Conservation (phyloP, 2,113 vertebrate genomes). For the Percopsis transmontana region DNA sequence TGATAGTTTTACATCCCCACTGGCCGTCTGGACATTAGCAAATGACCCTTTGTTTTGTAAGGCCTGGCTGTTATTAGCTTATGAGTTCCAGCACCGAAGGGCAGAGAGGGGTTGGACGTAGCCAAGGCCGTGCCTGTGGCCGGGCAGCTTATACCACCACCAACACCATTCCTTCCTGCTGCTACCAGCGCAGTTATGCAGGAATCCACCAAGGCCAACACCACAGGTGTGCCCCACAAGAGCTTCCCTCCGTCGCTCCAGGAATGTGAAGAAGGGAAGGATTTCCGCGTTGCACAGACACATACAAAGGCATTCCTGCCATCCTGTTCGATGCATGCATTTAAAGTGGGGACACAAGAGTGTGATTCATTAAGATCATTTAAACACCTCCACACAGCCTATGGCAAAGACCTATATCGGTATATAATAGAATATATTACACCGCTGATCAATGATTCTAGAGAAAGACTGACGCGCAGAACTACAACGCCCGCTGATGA, state of each 20-base stretch:
- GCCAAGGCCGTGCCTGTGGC: constrained; percentile 11
- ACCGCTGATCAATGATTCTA: constrained; percentile 11
- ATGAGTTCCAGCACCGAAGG: constrained; percentile 15
- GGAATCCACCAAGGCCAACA: constrained; percentile 54
- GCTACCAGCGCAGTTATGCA: constrained; percentile 24
- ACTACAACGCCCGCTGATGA: constrained; percentile 5
- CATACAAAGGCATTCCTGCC: constrained; percentile 68
- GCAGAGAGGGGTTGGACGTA: constrained; percentile 22
- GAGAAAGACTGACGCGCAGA: background rate
- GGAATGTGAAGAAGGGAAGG: constrained; percentile 18
- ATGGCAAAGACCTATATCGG: constrained; percentile 1
- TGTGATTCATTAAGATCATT: constrained; percentile 19
- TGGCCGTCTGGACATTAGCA: constrained; percentile 27
- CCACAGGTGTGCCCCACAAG: constrained; percentile 53
- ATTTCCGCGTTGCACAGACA: constrained; percentile 57
- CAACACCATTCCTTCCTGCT: constrained; percentile 21
- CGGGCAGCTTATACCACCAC: constrained; percentile 12
- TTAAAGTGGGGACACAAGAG: constrained; percentile 52
- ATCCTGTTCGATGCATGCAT: constrained; percentile 56
- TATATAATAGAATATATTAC: background rate
- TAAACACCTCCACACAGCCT: constrained; percentile 37
- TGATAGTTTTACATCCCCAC: constrained; percentile 14
- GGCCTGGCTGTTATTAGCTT: constrained; percentile 7
- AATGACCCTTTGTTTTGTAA: constrained; percentile 15
- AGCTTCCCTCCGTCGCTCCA: constrained; percentile 46